These are phyloP conservation scores for Incurvaria masculella DNA, from an alignment of 2,888 invertebrate species.

Conservation along the genomic window DNA sequence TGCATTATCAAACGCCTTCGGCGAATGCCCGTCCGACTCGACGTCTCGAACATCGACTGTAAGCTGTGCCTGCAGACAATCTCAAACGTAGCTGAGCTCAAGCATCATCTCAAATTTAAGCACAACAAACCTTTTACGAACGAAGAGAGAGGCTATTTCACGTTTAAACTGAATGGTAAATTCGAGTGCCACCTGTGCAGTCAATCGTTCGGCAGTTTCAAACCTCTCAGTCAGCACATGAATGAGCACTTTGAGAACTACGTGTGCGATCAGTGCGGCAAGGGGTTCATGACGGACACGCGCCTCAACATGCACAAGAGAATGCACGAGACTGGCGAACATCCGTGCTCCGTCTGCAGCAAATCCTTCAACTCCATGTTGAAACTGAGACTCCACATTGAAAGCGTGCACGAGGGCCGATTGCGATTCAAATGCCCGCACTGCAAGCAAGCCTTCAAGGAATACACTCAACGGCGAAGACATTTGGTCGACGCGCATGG, in stretches of 20 bases:
- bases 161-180: not conserved
- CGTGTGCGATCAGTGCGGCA: constrained; percentile 12
- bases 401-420: not conserved
- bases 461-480: not conserved
- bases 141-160: not conserved
- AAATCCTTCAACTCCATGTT: not conserved
- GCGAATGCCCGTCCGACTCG: not conserved
- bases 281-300: constrained; percentile 5
- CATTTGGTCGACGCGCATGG: not conserved
- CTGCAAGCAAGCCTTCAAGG: not conserved
- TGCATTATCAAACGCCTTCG: not conserved
- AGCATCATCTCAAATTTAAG: not conserved
- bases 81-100: not conserved
- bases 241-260: constrained; percentile 10
- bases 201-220: not conserved
- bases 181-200: not conserved
- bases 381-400: not conserved
- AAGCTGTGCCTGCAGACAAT: not conserved
- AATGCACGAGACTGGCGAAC: constrained; percentile 16
- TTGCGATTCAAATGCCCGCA: not conserved
- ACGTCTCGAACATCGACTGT: not conserved
- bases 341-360: constrained; percentile 13
- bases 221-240: constrained; percentile 7
- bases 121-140: not conserved
- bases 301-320: constrained; percentile 9